phyloP scores from a whole-genome alignment of 1,140 invertebrate genomes.

The Cydia pomonella region DNA sequence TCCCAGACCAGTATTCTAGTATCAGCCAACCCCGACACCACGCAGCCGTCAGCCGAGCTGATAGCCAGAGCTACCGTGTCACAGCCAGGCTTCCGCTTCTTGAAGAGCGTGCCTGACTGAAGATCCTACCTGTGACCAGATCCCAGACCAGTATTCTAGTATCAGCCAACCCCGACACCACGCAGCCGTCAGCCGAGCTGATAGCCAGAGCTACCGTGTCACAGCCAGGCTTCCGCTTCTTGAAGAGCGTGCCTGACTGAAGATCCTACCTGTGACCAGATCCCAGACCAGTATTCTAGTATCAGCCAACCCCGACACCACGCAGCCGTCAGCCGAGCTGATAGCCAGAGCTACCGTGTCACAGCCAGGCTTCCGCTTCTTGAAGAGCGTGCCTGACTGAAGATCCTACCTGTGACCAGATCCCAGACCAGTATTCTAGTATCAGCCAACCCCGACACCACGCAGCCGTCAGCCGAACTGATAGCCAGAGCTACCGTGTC shows the following conservation, averaged over 20 bases:
- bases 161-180: constrained; percentile 91
- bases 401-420: constrained; percentile 92
- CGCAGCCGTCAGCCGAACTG: constrained; percentile 88
- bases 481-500: constrained; percentile 91
- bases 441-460: constrained; percentile 91
- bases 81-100: too few species aligned
- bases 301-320: constrained; percentile 91
- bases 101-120: too few species aligned
- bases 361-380: constrained; percentile 93
- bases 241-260: constrained; percentile 94
- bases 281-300: constrained; percentile 93
- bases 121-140: constrained; percentile 90
- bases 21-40: too few species aligned
- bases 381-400: constrained; percentile 94
- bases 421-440: constrained; percentile 92
- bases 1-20: constrained; percentile 94
- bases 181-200: constrained; percentile 88
- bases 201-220: constrained; percentile 91
- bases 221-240: constrained; percentile 92
- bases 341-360: constrained; percentile 91
- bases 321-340: constrained; percentile 88
- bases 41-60: too few species aligned
- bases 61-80: too few species aligned
- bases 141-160: constrained; percentile 93
- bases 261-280: constrained; percentile 91